Evolutionary conservation across 2,113 vertebrate species (phyloP).

Genomic region (Hucho hucho): DNA sequence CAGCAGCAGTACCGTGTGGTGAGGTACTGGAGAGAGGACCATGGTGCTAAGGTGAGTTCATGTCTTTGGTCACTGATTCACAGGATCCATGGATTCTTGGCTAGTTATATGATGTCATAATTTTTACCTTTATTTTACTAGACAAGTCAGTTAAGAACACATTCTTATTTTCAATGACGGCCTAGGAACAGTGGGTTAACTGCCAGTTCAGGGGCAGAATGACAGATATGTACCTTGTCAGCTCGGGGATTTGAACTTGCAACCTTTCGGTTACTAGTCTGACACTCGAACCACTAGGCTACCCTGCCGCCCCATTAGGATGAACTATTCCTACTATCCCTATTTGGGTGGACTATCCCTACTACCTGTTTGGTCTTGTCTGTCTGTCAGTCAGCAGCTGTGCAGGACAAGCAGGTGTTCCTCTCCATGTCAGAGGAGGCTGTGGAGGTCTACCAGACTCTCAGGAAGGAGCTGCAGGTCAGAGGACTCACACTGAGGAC

Average conservation of each 20-base stretch:
- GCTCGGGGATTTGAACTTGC: no score
- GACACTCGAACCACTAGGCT: no score
- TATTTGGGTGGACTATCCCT: no score
- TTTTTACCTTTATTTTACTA: no score
- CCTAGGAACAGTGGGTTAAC: no score
- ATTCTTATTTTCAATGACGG: no score
- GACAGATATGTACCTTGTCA: no score
- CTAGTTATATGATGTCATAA: not conserved
- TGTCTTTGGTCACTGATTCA: not conserved
- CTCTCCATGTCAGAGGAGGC: slow-evolving; percentile 72
- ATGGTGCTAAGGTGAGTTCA: slow-evolving; percentile 34
- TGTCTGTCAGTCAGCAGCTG: slow-evolving; percentile 34
- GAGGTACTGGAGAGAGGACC: slow-evolving; percentile 38
- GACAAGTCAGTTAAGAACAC: no score
- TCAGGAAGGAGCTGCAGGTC: slow-evolving; percentile 55
- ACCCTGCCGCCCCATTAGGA: no score
- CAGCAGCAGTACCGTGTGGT: slow-evolving; percentile 67
- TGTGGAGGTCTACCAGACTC: slow-evolving; percentile 65
- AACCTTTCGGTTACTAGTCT: no score
- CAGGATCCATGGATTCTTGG: not conserved
- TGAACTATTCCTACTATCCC: not conserved
- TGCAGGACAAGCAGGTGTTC: slow-evolving; percentile 54
- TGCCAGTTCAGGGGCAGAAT: no score
- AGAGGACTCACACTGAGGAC: slow-evolving; percentile 56
- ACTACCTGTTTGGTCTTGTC: not conserved